Evolutionary conservation across 2,888 invertebrate genomes (phyloP).

Genomic region (Drosophila anomalipes): DNA sequence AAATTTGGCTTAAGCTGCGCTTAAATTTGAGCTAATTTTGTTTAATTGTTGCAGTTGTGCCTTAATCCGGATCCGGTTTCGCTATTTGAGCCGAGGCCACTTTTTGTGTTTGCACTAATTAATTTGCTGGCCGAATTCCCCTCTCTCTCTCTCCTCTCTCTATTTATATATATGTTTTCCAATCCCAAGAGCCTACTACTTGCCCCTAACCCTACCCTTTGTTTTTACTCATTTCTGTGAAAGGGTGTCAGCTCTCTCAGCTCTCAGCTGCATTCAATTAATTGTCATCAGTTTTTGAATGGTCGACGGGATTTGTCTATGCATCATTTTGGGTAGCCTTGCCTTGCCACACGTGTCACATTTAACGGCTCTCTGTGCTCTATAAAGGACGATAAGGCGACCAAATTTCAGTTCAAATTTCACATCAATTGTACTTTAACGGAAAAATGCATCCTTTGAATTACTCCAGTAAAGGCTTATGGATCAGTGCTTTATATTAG

Average conservation of each 20-base stretch:
- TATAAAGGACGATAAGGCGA: not conserved
- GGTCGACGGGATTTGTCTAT: constrained; percentile 38
- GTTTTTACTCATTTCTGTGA: constrained; percentile 25
- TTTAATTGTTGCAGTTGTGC: constrained; percentile 76
- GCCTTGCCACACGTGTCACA: constrained; percentile 53
- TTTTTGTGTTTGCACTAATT: constrained; percentile 78
- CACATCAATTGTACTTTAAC: constrained; percentile 6
- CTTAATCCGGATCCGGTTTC: constrained; percentile 42
- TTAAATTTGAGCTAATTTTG: constrained; percentile 80
- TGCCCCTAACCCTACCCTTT: constrained; percentile 9
- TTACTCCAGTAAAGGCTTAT: not conserved
- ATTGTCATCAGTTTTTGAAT: constrained; percentile 62
- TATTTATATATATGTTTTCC: not conserved
- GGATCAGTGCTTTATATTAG: not conserved
- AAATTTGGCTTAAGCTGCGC: constrained; percentile 76
- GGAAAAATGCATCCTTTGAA: not conserved
- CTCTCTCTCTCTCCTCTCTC: not conserved
- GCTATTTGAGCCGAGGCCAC: constrained; percentile 32
- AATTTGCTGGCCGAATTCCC: constrained; percentile 11
- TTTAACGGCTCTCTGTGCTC: constrained; percentile 41
- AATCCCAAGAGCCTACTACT: too few relatives aligned
- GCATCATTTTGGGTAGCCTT: constrained; percentile 4
- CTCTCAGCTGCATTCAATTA: constrained; percentile 59
- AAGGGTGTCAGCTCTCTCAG: constrained; percentile 66
- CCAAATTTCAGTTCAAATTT: not conserved